Base-by-base conservation (phyloP, 2,888 invertebrate genomes). In the Embidobia sp. region DNA sequence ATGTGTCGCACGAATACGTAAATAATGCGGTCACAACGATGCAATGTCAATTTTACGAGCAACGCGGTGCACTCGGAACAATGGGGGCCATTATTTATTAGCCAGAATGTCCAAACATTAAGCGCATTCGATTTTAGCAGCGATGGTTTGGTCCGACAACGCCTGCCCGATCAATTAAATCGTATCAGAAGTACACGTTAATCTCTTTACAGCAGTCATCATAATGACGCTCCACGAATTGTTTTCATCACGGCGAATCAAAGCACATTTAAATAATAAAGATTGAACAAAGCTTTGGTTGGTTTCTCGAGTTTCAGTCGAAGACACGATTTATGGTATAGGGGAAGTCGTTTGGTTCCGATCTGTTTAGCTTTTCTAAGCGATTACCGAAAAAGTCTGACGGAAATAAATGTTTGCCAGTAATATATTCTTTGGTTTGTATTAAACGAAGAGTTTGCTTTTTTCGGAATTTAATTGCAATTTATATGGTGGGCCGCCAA, bases 61-160 rank as follows among this genome's bases (percentile, higher is more conserved):
- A 37, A 46, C 66, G 44, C 33, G n/a, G 69, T 13, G 26, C 51
- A 78, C 80, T 78, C 77, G 81, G 79, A 84, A 85, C 83, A 86
- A 85, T 85, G 81, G 82, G n/a, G 69, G 70, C 82, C 79, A 83
- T 86, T 85, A 86, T 85, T 86, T 86, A 85, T 85, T 83, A 81
- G 81, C 76, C 46, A 59, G 79, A 82, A 82, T 83, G 82, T 81
- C 77, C 64, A 70, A 74, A 80, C 80, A 82, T 84, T 84, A 85
- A 81, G 72, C 78, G 78, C 78, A 66, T 75, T 79, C 79, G 76
- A 81, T 80, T 82, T 77, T 73, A 37, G 48, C 27, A 42, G 53
- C 37, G 63, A 78, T 78, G 64, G 69, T 78, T 75, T 70, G 64
- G 64, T 66, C 46, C 61, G 61, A 78, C 78, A 78, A 74, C 78